Evolutionary conservation across 2,797 vertebrate species (phyloP), one percentile per base, ranked within the genome.

Genomic region (Mionectes olivaceus): DNA sequence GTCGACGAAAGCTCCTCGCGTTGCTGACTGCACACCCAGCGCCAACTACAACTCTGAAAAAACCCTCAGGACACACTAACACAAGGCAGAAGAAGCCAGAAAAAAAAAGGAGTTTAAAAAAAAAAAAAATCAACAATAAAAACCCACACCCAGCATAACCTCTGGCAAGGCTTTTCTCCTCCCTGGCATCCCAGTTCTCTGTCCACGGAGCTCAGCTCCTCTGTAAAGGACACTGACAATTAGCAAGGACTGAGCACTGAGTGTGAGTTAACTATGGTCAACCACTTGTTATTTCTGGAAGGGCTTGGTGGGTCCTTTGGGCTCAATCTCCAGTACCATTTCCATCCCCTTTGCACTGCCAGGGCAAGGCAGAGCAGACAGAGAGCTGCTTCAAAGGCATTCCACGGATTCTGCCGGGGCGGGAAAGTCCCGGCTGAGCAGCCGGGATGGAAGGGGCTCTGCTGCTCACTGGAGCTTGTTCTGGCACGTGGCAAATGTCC

Each of bases 251-350:
- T 10, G 11, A 80, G 89, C 17, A 46, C 33, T 22, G 41, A 76
- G 53, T 6, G 28, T 44, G 37, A 88, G 83, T 80, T 88, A 50
- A 83, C 87, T 61, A 56, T 5, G 37, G 79, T 79, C 93, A 93
- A 88, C 82, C 89, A 76, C 87, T 88, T 95, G 89, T 91, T 94
- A 78, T 94, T 96, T 92, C 94, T 94, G 92, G 94, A 92, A 92
- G 73, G 77, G 22, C 59, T 44, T 7, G 17, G 65, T 65, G 82
- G 74, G 59, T 84, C 89, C 79, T 89, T 24, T n/a, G 84, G 91
- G 82, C 57, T 89, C 56, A 0, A 56, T 91, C 91, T 92, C 61
- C 81, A 60, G 63, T 11, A 46, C 93, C 79, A 64, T 53, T 93
- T 83, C 89, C 95, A 92, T 41, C 69, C 80, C 90, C 85, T 79